phyloP scores from a whole-genome alignment of 2,888 invertebrate species.

The Sericinus montela region DNA sequence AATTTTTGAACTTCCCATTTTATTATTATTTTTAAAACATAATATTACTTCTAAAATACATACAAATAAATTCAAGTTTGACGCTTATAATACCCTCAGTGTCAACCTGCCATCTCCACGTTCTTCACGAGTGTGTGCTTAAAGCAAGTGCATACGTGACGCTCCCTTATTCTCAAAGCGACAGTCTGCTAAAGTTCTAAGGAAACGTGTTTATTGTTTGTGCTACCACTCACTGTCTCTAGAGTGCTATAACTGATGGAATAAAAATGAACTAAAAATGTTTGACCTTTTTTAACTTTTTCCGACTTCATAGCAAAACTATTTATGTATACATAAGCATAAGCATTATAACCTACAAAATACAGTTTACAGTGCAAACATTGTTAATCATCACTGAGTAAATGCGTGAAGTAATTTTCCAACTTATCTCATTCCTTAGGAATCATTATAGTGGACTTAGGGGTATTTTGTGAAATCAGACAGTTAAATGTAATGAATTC shows the following conservation, averaged over 20 bases:
- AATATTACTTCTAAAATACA: no score
- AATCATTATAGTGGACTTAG: no score
- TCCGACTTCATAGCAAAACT: neutral
- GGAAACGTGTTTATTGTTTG: slow-evolving; percentile 19
- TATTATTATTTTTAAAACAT: no score
- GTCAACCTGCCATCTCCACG: neutral
- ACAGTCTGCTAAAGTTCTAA: neutral
- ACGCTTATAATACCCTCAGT: slow-evolving; percentile 2
- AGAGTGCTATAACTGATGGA: neutral
- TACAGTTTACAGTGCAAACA: no score
- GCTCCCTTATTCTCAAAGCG: slow-evolving; percentile 6
- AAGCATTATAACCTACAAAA: no score
- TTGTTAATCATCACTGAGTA: no score
- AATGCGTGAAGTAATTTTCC: no score
- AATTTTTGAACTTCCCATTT: no score
- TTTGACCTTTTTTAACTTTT: no score
- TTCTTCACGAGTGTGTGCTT: neutral
- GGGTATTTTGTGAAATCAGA: no score
- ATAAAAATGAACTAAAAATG: neutral
- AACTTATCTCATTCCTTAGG: no score
- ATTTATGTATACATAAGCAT: neutral
- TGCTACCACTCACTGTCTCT: slow-evolving; percentile 8
- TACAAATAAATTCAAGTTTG: neutral
- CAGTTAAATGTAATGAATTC: no score
- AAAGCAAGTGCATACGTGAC: slow-evolving; percentile 1